A percentile compares a stretch with the other conserved stretches of the same genome.
Evolutionary conservation across 2,113 vertebrate species (phyloP).

Genomic region (Cyprinus carpio): DNA sequence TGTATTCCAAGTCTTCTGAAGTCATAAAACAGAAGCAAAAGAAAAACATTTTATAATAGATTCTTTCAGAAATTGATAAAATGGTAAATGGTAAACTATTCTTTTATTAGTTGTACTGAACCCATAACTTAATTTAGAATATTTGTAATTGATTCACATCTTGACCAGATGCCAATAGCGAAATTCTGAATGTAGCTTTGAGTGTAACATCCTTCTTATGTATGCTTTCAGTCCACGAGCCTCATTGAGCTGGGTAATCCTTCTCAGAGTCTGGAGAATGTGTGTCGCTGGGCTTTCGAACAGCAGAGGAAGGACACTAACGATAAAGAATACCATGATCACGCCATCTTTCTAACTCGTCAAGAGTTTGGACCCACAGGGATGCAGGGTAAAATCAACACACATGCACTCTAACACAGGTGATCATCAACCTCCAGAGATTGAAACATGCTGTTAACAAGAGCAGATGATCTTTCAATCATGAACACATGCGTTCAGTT

Average conservation of each 20-base stretch:
- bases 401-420: background rate
- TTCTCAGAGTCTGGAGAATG: constrained; percentile 92
- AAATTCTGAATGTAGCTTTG: background rate
- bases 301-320: constrained; percentile 86
- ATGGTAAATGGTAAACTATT: background rate
- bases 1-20: background rate
- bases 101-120: background rate
- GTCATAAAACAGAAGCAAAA: background rate
- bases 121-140: background rate
- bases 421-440: background rate
- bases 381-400: constrained; percentile 85
- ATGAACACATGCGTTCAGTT: background rate
- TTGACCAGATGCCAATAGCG: no score
- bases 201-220: background rate
- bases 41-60: background rate
- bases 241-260: constrained; percentile 93
- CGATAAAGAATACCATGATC: constrained; percentile 88
- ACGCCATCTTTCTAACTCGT: constrained; percentile 93
- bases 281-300: constrained; percentile 94
- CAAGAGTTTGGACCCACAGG: constrained; percentile 95
- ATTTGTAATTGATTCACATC: background rate
- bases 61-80: background rate
- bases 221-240: constrained; percentile 76
- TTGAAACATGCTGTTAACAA: background rate
- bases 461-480: background rate